Evolutionary conservation across 2,797 vertebrate species (phyloP).

Genomic region (Sebastes kiyomatsui): DNA sequence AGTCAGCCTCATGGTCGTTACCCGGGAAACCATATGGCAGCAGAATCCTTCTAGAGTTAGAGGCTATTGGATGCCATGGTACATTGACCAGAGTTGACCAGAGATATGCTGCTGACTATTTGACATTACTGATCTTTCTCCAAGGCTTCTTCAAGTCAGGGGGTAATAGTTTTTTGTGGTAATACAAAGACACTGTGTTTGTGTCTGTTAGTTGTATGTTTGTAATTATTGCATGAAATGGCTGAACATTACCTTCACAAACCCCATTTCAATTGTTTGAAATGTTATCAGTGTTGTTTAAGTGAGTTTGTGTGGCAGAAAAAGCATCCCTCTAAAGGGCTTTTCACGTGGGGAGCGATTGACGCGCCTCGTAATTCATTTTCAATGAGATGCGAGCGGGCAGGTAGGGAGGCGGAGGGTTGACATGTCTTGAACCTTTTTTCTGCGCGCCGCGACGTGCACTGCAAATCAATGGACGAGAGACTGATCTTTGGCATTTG

Average conservation of each 20-base stretch:
- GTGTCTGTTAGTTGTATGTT: neutral
- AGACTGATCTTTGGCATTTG: too few species aligned
- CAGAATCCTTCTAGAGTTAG: neutral
- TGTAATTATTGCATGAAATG: neutral
- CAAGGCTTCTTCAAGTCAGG: neutral
- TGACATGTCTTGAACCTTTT: too few species aligned
- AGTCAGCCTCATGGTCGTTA: slow-evolving; percentile 32
- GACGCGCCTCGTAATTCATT: too few species aligned
- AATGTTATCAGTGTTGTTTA: neutral
- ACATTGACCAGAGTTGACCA: neutral
- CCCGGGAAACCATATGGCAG: slow-evolving; percentile 41
- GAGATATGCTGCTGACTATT: neutral
- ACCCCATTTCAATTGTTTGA: neutral
- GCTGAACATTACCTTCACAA: neutral
- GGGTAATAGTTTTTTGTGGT: neutral
- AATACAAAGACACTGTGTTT: neutral
- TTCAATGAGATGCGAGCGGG: too few species aligned
- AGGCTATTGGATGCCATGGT: neutral
- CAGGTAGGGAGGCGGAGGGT: too few species aligned
- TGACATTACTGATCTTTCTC: neutral
- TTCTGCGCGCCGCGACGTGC: too few species aligned
- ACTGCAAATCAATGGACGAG: too few species aligned
- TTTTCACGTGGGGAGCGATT: too few species aligned
- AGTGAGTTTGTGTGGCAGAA: neutral
- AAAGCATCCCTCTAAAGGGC: neutral